Conservation (phyloP, 2,888 invertebrate genomes). For the Eurytoma californica region DNA sequence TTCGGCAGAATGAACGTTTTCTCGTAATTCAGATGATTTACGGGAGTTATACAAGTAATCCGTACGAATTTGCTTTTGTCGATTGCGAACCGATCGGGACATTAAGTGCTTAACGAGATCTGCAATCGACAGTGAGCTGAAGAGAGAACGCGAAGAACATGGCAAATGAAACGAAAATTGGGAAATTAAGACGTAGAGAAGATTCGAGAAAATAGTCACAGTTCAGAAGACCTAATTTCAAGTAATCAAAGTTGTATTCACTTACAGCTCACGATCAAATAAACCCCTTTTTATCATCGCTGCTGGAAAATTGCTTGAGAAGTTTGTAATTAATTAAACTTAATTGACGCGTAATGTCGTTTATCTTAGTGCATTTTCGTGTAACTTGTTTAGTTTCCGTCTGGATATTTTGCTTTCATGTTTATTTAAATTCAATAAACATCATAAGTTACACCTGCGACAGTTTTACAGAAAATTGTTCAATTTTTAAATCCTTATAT, state of each 20-base stretch:
- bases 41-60: conserved; percentile 17
- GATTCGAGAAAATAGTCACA: conserved; percentile 66
- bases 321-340: conserved; percentile 52
- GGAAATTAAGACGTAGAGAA: conserved; percentile 53
- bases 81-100: conserved; percentile 6
- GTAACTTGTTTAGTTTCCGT: conserved; percentile 21
- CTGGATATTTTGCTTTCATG: conserved; percentile 25
- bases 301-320: conserved; percentile 42
- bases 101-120: conserved; percentile 44
- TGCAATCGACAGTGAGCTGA: conserved; percentile 30
- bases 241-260: conserved; percentile 69
- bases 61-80: conserved; percentile 19
- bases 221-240: conserved; percentile 63
- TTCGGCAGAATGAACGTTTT: too few species aligned
- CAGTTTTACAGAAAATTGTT: too few species aligned
- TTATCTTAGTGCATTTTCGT: conserved; percentile 37
- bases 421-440: background rate
- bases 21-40: conserved; percentile 2
- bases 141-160: background rate
- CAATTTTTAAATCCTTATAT: too few species aligned
- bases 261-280: conserved; percentile 58
- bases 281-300: conserved; percentile 49
- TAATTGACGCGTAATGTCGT: conserved; percentile 26
- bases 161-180: conserved; percentile 50
- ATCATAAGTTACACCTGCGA: background rate